phyloP scores from a whole-genome alignment of 2,113 vertebrate genomes.

The Beaufortia kweichowensis region DNA sequence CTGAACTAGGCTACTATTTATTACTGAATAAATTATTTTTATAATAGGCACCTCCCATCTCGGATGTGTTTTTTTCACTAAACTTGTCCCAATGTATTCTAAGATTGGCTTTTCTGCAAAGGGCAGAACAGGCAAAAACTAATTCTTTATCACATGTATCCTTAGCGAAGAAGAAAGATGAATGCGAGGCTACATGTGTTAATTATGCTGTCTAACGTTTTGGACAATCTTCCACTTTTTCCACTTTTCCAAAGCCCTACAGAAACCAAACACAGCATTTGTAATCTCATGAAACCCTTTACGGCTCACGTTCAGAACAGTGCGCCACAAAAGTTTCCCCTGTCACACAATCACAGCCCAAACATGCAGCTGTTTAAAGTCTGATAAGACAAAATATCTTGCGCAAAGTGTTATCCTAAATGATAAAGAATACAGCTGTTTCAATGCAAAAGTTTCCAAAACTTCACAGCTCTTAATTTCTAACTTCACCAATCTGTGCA shows the following conservation, averaged over 20 bases:
- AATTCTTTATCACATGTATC: too few species aligned
- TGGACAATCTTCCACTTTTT: too few species aligned
- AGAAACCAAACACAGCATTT: constrained; percentile 14
- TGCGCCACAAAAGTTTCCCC: constrained; percentile 9
- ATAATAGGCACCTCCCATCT: too few species aligned
- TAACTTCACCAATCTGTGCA: neutral
- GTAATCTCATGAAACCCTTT: constrained; percentile 18
- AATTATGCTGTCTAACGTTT: neutral
- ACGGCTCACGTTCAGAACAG: constrained; percentile 16
- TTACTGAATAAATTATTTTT: too few species aligned
- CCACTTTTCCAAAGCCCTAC: constrained; percentile 8
- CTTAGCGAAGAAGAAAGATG: too few species aligned
- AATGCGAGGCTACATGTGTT: too few species aligned
- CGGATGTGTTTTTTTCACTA: too few species aligned
- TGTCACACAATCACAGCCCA: constrained; percentile 8
- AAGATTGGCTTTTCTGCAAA: neutral
- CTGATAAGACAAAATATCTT: neutral
- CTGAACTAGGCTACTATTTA: too few species aligned
- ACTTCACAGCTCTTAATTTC: constrained; percentile 9
- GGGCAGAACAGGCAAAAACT: too few species aligned
- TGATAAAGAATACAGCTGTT: neutral
- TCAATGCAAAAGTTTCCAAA: too few species aligned
- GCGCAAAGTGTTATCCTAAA: neutral
- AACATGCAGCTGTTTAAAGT: constrained; percentile 5
- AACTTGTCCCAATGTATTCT: neutral